A percentile compares a stretch with the other conserved stretches of the same genome.
These are phyloP conservation scores for Tupaia chinensis DNA, from an alignment of 2,113 vertebrate species.

Conservation along the genomic window DNA sequence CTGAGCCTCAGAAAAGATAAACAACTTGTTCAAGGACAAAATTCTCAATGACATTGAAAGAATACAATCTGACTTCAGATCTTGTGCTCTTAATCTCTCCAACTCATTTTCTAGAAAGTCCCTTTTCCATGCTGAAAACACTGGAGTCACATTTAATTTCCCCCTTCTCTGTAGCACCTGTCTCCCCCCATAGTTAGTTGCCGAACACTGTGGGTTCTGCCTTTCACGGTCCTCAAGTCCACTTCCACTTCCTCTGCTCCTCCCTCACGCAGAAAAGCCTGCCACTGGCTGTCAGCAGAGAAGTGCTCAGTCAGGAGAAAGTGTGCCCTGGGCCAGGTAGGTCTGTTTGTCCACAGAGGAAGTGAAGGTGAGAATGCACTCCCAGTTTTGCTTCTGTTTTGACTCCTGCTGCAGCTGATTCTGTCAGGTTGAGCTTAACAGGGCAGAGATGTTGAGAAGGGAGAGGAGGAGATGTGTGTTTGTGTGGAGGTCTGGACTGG, in stretches of 20 bases:
- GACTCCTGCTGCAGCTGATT: not conserved
- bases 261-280: not conserved
- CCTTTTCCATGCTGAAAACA: not conserved
- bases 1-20: slow-evolving; percentile 29
- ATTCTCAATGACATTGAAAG: not conserved
- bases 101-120: not conserved
- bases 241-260: not conserved
- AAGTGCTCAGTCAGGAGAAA: not conserved
- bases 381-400: not conserved
- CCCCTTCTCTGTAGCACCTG: not conserved
- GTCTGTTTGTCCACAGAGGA: not conserved
- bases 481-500: not conserved
- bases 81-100: not conserved
- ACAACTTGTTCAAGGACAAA: not conserved
- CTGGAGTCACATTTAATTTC: not conserved
- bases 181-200: not conserved
- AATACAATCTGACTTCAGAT: not conserved
- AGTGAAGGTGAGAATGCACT: not conserved
- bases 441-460: not conserved
- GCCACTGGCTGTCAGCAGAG: not conserved
- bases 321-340: not conserved
- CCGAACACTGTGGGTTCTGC: not conserved
- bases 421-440: not conserved
- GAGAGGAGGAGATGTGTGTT: not conserved
- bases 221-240: not conserved